phyloP scores from a whole-genome alignment of 1,140 invertebrate genomes.

The Aporrectodea caliginosa region DNA sequence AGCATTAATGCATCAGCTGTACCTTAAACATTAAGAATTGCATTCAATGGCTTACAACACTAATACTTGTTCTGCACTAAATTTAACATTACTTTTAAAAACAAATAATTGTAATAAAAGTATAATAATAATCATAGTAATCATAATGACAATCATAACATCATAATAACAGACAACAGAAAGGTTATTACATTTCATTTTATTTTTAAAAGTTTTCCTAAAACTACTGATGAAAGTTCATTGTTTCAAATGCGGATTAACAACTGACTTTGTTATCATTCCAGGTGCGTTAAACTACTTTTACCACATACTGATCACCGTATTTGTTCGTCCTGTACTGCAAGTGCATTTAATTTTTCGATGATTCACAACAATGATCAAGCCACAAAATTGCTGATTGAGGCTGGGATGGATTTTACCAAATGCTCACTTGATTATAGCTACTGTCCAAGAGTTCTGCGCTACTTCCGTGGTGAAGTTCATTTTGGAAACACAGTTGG shows the following conservation, averaged over 20 bases:
- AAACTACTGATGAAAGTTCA: too few relatives aligned
- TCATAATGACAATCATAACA: too few relatives aligned
- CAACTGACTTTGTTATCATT: background rate
- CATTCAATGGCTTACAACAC: too few relatives aligned
- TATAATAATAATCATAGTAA: too few relatives aligned
- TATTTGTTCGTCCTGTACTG: slow-evolving; percentile 14
- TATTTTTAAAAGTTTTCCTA: too few relatives aligned
- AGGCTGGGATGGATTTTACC: slow-evolving; percentile 1
- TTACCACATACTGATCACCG: slow-evolving; percentile 40
- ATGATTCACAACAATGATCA: background rate
- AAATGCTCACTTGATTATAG: slow-evolving; percentile 12
- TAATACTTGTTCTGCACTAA: too few relatives aligned
- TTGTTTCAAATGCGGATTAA: background rate
- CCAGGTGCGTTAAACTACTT: slow-evolving; percentile 38
- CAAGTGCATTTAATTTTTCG: slow-evolving; percentile 20
- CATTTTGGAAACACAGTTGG: background rate
- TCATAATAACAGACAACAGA: too few relatives aligned
- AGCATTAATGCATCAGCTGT: too few relatives aligned
- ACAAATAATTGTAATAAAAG: too few relatives aligned
- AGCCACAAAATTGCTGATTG: slow-evolving; percentile 6
- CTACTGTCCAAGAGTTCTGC: slow-evolving; percentile 10
- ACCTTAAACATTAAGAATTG: too few relatives aligned
- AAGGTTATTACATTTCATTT: too few relatives aligned
- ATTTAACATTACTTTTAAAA: too few relatives aligned
- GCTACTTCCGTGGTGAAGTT: slow-evolving; percentile 9